phyloP scores from a whole-genome alignment of 2,113 vertebrate species.

The Rhinichthys klamathensis region DNA sequence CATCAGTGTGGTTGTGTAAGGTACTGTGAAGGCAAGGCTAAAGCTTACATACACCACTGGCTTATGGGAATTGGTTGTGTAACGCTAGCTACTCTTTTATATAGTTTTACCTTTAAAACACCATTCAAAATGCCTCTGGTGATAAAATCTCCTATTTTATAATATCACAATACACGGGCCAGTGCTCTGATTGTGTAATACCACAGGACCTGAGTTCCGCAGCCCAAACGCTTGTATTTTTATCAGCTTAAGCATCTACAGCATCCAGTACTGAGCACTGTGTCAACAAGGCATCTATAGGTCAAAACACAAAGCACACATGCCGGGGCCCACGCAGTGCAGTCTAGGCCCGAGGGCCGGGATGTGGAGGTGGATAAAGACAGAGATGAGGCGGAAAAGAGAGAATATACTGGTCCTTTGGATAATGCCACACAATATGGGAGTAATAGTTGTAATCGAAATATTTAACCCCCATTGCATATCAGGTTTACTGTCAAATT shows the following conservation, averaged over 20 bases:
- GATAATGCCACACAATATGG: slow-evolving; percentile 1
- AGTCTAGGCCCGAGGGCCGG: slow-evolving; percentile 47
- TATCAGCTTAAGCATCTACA: neutral
- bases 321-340: slow-evolving; percentile 48
- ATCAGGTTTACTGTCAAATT: too few species aligned
- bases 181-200: slow-evolving; percentile 31
- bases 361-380: slow-evolving; percentile 53
- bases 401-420: slow-evolving; percentile 15
- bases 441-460: neutral
- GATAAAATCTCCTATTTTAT: neutral
- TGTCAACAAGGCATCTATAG: neutral
- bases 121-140: slow-evolving; percentile 5
- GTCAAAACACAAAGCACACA: slow-evolving; percentile 43
- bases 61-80: slow-evolving; percentile 21
- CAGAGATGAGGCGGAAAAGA: slow-evolving; percentile 16
- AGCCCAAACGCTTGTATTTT: slow-evolving; percentile 5
- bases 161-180: slow-evolving; percentile 6
- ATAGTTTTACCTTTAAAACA: neutral
- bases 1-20: neutral
- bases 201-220: neutral
- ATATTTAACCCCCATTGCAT: too few species aligned
- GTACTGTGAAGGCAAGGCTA: neutral
- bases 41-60: neutral
- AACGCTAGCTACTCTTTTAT: neutral
- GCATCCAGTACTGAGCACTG: neutral